Percentiles rank a stretch among this genome's conserved stretches.
These are phyloP conservation scores for Lethenteron camtschaticum DNA, from an alignment of 2,113 vertebrate genomes.

Conservation along the genomic window DNA sequence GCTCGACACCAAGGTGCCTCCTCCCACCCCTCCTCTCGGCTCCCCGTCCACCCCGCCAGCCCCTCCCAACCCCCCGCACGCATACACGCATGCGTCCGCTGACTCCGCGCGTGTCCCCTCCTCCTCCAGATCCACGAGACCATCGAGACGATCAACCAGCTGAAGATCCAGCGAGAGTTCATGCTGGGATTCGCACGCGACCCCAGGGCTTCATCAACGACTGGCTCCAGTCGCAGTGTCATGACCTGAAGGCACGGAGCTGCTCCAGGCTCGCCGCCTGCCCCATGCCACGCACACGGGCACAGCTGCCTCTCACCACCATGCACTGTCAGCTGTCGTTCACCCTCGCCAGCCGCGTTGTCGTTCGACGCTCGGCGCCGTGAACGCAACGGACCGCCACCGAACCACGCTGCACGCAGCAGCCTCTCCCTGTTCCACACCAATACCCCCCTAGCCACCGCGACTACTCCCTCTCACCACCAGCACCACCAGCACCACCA, in stretches of 20 bases:
- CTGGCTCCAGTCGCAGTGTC: constrained; percentile 96
- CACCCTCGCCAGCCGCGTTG: too few relatives aligned
- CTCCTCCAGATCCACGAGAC: constrained; percentile 73
- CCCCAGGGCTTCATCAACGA: constrained; percentile 98
- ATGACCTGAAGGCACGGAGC: constrained; percentile 61
- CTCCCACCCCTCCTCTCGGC: neutral
- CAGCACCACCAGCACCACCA: too few relatives aligned
- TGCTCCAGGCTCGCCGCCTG: too few relatives aligned
- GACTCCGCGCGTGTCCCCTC: neutral
- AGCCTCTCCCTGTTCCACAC: too few relatives aligned
- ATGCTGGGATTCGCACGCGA: constrained; percentile 97
- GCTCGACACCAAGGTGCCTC: constrained; percentile 79
- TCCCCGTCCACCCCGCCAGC: neutral
- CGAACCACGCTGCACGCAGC: too few relatives aligned
- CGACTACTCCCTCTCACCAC: too few relatives aligned
- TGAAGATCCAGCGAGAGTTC: constrained; percentile 97
- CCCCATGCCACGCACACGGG: too few relatives aligned
- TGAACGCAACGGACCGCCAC: too few relatives aligned
- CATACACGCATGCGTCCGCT: neutral
- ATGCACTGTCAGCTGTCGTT: too few relatives aligned
- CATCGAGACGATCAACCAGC: constrained; percentile 97
- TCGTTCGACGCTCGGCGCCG: too few relatives aligned
- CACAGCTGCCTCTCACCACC: too few relatives aligned
- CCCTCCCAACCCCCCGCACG: neutral
- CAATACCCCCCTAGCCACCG: too few relatives aligned